Percentiles rank a stretch among this genome's conserved stretches.
Evolutionary conservation across 2,888 invertebrate genomes (phyloP).

Genomic region (Lacanobia oleracea): DNA sequence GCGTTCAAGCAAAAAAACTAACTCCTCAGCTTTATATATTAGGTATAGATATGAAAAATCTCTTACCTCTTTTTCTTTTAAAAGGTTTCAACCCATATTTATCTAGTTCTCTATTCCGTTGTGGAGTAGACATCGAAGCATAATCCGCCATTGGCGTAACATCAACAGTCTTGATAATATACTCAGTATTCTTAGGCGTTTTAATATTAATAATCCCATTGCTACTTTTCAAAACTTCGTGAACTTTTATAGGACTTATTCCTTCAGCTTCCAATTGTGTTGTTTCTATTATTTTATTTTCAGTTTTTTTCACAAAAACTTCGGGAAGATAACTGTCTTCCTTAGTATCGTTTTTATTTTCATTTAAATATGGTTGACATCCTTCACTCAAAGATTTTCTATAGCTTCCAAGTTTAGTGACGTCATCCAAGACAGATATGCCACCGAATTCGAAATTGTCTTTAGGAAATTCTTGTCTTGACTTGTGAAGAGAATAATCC

Average conservation of each 20-base stretch:
- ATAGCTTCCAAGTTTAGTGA: slow-evolving; percentile 51
- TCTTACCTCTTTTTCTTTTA: slow-evolving; percentile 91
- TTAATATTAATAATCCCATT: slow-evolving; percentile 61
- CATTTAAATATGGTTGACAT: slow-evolving; percentile 23
- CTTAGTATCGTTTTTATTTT: slow-evolving; percentile 13
- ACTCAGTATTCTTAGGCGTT: slow-evolving; percentile 84
- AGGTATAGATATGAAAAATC: background rate
- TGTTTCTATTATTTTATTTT: slow-evolving; percentile 2
- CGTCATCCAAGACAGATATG: slow-evolving; percentile 72
- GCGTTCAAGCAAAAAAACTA: too few relatives aligned
- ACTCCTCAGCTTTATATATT: too few relatives aligned
- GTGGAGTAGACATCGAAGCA: slow-evolving; percentile 89
- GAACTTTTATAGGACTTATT: slow-evolving; percentile 27
- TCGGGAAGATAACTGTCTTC: slow-evolving; percentile 55
- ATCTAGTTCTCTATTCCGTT: slow-evolving; percentile 90
- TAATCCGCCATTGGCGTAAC: slow-evolving; percentile 91
- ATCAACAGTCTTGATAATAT: slow-evolving; percentile 89
- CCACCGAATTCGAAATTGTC: slow-evolving; percentile 74
- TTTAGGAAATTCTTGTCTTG: slow-evolving; percentile 66
- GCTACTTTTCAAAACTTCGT: slow-evolving; percentile 19
- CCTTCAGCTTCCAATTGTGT: background rate
- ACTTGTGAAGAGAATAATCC: slow-evolving; percentile 90
- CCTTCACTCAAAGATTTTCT: slow-evolving; percentile 51
- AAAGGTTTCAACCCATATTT: slow-evolving; percentile 93
- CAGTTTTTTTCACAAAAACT: slow-evolving; percentile 46